phyloP scores from a whole-genome alignment of 2,888 invertebrate species.

The Bimastos eiseni region DNA sequence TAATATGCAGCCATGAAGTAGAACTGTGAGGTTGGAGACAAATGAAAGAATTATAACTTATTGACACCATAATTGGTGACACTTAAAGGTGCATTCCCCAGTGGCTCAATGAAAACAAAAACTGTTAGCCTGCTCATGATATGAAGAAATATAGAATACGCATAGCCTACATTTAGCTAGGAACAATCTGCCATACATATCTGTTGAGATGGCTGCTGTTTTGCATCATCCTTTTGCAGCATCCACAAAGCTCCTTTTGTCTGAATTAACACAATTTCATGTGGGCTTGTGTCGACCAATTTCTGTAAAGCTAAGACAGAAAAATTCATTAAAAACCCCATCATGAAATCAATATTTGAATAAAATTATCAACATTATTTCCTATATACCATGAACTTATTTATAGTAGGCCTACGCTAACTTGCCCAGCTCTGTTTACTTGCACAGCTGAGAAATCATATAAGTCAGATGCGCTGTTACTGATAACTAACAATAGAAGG shows the following conservation, averaged over 20 bases:
- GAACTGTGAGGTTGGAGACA: not conserved
- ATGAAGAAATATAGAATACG: not conserved
- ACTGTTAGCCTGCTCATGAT: not conserved
- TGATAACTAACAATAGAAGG: not conserved
- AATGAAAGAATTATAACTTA: not conserved
- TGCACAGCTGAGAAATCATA: no score
- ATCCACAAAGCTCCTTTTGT: constrained; percentile 40
- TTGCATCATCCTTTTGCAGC: not conserved
- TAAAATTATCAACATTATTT: not conserved
- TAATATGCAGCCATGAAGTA: no score
- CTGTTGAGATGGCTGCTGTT: not conserved
- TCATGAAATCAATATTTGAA: not conserved
- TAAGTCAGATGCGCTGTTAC: not conserved
- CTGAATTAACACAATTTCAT: constrained; percentile 24
- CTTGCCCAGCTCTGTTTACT: not conserved
- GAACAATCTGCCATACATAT: not conserved
- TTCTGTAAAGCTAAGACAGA: constrained; percentile 24
- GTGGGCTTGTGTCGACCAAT: constrained; percentile 22
- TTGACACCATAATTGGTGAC: not conserved
- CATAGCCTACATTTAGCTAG: no score
- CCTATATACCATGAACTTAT: no score
- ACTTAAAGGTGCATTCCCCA: not conserved
- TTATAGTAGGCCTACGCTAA: no score
- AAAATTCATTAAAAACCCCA: not conserved
- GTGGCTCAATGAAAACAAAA: not conserved